Conservation (phyloP, 1,140 invertebrate species). For the Saccostrea glomerata region DNA sequence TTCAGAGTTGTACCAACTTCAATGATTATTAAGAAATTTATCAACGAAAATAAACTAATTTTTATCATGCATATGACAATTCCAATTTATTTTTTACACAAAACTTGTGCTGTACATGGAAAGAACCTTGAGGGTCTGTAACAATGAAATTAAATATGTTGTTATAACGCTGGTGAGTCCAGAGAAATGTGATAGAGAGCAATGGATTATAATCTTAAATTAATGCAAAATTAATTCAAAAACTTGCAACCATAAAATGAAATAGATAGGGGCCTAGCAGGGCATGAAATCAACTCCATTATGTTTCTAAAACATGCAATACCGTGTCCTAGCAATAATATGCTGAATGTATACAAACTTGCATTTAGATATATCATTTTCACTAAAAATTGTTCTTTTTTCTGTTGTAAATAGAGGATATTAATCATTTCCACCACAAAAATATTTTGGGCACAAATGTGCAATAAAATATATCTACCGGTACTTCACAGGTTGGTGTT, state of each 20-base stretch:
- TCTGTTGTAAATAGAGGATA: constrained; percentile 2
- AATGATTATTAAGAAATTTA: neutral
- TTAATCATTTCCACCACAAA: neutral
- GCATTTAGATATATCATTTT: constrained; percentile 25
- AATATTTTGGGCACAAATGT: neutral
- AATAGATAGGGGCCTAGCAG: constrained; percentile 28
- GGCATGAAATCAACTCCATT: constrained; percentile 31
- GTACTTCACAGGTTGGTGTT: neutral
- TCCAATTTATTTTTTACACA: constrained; percentile 5
- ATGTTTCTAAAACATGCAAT: constrained; percentile 6
- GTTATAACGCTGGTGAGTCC: constrained; percentile 17
- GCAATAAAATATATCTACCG: neutral
- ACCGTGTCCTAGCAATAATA: neutral
- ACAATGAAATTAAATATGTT: constrained; percentile 28
- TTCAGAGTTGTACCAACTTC: neutral
- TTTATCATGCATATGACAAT: neutral
- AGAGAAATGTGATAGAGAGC: neutral
- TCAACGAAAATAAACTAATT: neutral
- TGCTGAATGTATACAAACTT: neutral
- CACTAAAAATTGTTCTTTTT: neutral
- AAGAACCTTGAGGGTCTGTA: neutral
- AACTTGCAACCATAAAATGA: constrained; percentile 36
- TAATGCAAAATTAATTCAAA: constrained; percentile 35
- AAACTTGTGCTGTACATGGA: neutral
- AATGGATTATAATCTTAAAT: constrained; percentile 12